Evolutionary conservation across 64 coral and sea anemone genomes (phyloP).

Genomic region (Porites lutea): DNA sequence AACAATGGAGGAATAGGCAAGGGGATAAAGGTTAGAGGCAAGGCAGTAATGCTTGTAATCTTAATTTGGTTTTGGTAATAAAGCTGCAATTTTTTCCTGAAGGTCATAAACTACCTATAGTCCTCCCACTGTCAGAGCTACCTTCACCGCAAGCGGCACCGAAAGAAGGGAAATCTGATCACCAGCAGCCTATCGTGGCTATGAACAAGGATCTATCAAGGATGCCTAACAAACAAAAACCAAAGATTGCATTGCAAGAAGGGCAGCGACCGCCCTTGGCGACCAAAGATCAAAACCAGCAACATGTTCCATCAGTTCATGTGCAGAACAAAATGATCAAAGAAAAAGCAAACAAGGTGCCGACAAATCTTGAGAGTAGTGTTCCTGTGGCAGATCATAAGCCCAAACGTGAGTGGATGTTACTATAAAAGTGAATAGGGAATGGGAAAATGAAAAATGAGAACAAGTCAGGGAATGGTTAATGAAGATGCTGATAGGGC

Average conservation of each 20-base stretch:
- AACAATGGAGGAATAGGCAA: no score
- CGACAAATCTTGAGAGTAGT: neutral
- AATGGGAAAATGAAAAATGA: no score
- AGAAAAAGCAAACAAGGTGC: neutral
- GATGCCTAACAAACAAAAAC: neutral
- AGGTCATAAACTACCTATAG: neutral
- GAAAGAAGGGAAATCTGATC: neutral
- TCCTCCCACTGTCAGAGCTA: neutral
- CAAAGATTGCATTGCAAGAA: neutral
- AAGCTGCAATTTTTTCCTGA: neutral
- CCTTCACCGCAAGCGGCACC: neutral
- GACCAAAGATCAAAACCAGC: neutral
- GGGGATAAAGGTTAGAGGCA: no score
- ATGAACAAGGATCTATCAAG: neutral
- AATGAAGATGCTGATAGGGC: no score
- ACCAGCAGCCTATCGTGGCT: no score
- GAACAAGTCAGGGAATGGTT: no score
- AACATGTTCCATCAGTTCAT: neutral
- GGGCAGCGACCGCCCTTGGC: neutral
- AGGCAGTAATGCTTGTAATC: no score
- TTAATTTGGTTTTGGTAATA: no score
- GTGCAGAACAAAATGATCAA: conserved; percentile 7
- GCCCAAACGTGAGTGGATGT: conserved; percentile 11
- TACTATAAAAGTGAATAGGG: neutral
- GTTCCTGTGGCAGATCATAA: neutral